Percentiles rank a stretch among this genome's conserved stretches.
Conservation (phyloP, 2,888 invertebrate species). For the Lasius platythorax region DNA sequence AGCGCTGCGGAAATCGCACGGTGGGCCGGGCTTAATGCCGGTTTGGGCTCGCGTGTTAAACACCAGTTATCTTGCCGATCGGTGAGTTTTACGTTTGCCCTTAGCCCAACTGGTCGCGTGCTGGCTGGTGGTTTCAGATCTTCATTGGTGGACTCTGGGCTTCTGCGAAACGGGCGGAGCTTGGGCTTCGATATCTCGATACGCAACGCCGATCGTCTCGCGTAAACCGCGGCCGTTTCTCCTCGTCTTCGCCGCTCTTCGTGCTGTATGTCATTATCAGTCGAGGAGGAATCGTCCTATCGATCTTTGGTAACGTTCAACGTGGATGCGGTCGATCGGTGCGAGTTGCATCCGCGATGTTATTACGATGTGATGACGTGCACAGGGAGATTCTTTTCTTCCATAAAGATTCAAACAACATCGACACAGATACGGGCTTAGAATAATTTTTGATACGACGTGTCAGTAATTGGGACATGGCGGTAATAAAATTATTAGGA, state of each 20-base stretch:
- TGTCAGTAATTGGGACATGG: background rate
- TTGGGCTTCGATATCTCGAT: constrained; percentile 59
- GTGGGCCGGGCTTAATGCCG: constrained; percentile 80
- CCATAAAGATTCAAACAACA: background rate
- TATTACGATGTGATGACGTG: background rate
- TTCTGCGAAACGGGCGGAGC: constrained; percentile 72
- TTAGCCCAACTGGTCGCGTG: constrained; percentile 82
- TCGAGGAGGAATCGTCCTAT: constrained; percentile 4
- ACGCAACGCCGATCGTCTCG: constrained; percentile 27
- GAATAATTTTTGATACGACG: background rate
- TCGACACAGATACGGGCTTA: background rate
- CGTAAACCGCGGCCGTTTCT: constrained; percentile 17
- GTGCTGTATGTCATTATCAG: constrained; percentile 28
- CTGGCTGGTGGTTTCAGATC: constrained; percentile 77
- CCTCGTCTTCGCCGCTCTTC: background rate
- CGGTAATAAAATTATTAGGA: background rate
- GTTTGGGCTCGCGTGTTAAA: constrained; percentile 83
- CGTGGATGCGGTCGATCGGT: background rate
- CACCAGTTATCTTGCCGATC: constrained; percentile 83
- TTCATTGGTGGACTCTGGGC: constrained; percentile 78
- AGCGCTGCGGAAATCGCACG: constrained; percentile 78
- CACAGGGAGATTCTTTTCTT: background rate
- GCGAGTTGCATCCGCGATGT: background rate
- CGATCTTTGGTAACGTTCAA: background rate
- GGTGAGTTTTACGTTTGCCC: constrained; percentile 82